Evolutionary conservation across 2,888 invertebrate species (phyloP).

Genomic region (Amorpha juglandis): DNA sequence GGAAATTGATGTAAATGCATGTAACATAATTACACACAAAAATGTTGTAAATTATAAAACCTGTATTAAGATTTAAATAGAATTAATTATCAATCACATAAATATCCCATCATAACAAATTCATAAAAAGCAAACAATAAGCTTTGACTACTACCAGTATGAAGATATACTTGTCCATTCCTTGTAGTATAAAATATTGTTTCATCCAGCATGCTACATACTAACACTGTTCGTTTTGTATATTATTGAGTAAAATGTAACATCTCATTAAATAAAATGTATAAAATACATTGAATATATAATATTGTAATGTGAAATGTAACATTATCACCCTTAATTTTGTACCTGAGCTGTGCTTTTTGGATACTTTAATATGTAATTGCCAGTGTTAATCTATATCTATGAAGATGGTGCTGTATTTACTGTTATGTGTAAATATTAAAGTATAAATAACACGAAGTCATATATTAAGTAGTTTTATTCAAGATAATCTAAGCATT

Average conservation of each 20-base stretch:
- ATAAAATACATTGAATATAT: conserved; percentile 29
- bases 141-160: neutral
- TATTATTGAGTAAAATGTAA: conserved; percentile 21
- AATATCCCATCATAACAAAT: neutral
- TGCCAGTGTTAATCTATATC: conserved; percentile 26
- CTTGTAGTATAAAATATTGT: conserved; percentile 6
- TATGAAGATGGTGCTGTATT: conserved; percentile 55
- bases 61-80: neutral
- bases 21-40: neutral
- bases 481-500: conserved; percentile 62
- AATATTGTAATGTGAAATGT: conserved; percentile 28
- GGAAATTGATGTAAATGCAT: neutral
- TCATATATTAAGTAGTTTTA: conserved; percentile 4
- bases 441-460: conserved; percentile 32
- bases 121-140: neutral
- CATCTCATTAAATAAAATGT: conserved; percentile 29
- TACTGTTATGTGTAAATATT: conserved; percentile 40
- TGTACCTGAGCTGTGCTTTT: conserved; percentile 61
- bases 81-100: neutral
- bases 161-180: neutral
- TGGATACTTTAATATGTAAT: conserved; percentile 39
- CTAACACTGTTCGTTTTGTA: neutral
- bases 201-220: neutral
- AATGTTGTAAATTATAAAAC: neutral
- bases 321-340: conserved; percentile 33